Evolutionary conservation across 2,888 invertebrate genomes (phyloP).

Genomic region (Meiosimyza platycephala): DNA sequence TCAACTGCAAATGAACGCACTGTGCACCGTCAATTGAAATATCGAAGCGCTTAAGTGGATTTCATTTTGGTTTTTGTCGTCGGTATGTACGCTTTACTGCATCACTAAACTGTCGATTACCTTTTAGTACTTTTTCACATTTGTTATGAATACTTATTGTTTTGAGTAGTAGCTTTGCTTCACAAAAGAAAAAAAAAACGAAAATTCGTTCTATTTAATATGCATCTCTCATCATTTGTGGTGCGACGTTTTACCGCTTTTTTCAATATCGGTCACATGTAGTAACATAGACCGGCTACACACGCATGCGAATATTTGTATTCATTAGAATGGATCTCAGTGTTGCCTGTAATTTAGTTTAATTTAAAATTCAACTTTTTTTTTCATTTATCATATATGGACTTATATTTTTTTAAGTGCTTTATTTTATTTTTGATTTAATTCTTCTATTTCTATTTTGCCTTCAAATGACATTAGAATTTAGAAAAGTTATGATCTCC

Average conservation of each 20-base stretch:
- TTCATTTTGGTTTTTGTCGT: not conserved
- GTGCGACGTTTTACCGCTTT: no score
- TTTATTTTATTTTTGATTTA: no score
- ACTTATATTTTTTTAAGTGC: not conserved
- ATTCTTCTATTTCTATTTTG: no score
- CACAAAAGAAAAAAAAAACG: no score
- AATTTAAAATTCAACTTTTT: slow-evolving; percentile 22
- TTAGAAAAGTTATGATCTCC: not conserved
- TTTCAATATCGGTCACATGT: no score
- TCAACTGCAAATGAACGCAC: not conserved
- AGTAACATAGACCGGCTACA: no score
- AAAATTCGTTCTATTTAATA: no score
- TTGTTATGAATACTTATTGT: no score
- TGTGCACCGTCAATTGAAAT: slow-evolving; percentile 18
- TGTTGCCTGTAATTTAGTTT: slow-evolving; percentile 16
- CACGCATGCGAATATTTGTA: no score
- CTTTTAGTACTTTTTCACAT: not conserved
- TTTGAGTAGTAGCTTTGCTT: no score
- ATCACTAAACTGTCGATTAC: not conserved
- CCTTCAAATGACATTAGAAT: slow-evolving; percentile 5
- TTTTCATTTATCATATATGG: not conserved
- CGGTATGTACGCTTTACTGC: not conserved
- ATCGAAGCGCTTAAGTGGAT: slow-evolving; percentile 9
- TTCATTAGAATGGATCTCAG: not conserved
- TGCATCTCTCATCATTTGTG: no score